These are phyloP conservation scores for Congeria kusceri DNA, from an alignment of 2,888 invertebrate species.

Conservation along the genomic window DNA sequence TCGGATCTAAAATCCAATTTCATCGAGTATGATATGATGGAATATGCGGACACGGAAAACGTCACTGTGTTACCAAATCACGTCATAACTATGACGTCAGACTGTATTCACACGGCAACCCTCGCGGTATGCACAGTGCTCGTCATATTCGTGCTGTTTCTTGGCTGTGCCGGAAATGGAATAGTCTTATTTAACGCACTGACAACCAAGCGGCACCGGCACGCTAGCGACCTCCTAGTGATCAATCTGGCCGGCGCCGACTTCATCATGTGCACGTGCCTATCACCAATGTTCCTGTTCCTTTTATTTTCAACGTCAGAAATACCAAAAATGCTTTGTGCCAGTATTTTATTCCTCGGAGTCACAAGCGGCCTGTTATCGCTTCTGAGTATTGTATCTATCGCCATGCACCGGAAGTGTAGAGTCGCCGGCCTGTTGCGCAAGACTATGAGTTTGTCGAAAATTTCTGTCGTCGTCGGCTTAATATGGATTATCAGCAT, in stretches of 20 bases:
- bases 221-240: slow-evolving; percentile 74
- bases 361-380: slow-evolving; percentile 73
- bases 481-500: slow-evolving; percentile 73
- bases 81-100: slow-evolving; percentile 47
- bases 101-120: slow-evolving; percentile 77
- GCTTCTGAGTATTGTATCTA: slow-evolving; percentile 74
- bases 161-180: slow-evolving; percentile 79
- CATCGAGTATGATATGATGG: slow-evolving; percentile 7
- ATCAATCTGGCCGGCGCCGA: slow-evolving; percentile 77
- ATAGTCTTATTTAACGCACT: slow-evolving; percentile 74
- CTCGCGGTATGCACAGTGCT: slow-evolving; percentile 79
- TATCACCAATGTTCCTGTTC: slow-evolving; percentile 76
- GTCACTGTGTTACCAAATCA: background rate
- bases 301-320: slow-evolving; percentile 74
- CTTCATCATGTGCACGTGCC: slow-evolving; percentile 74
- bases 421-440: slow-evolving; percentile 70
- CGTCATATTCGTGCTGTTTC: slow-evolving; percentile 74
- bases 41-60: background rate
- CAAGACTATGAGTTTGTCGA: slow-evolving; percentile 65
- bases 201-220: slow-evolving; percentile 69
- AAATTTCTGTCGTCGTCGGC: slow-evolving; percentile 66
- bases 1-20: background rate
- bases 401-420: slow-evolving; percentile 74
- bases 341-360: slow-evolving; percentile 73
- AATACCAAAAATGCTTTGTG: slow-evolving; percentile 74